Conservation (phyloP, 2,888 invertebrate genomes). For the Xestoiulus laeticollis region DNA sequence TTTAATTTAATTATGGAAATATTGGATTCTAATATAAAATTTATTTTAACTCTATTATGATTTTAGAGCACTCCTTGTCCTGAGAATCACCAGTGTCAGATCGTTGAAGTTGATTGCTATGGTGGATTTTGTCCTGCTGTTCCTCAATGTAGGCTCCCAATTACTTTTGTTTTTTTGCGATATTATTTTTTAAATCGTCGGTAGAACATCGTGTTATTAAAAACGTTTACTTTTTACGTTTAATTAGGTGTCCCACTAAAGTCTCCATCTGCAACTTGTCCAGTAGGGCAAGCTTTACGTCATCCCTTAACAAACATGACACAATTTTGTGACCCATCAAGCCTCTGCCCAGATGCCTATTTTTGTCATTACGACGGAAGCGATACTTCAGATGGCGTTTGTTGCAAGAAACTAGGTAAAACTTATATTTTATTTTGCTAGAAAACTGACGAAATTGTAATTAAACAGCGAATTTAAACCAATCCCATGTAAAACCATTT, state of each 20-base stretch:
- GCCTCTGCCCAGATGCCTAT: slow-evolving; percentile 60
- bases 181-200: not conserved
- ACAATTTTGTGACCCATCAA: slow-evolving; percentile 60
- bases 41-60: slow-evolving; percentile 1
- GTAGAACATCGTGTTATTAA: too few relatives aligned
- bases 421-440: not conserved
- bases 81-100: slow-evolving; percentile 76
- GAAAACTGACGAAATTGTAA: not conserved
- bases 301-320: slow-evolving; percentile 60
- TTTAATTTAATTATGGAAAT: not conserved
- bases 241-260: slow-evolving; percentile 38
- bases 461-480: not conserved
- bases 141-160: slow-evolving; percentile 74
- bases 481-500: not conserved
- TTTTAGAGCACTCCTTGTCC: slow-evolving; percentile 62
- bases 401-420: slow-evolving; percentile 49
- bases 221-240: too few relatives aligned
- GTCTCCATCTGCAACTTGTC: slow-evolving; percentile 57
- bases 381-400: slow-evolving; percentile 62
- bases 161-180: not conserved
- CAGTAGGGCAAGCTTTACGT: slow-evolving; percentile 60
- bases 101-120: slow-evolving; percentile 77
- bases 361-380: slow-evolving; percentile 67
- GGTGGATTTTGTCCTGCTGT: slow-evolving; percentile 87
- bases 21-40: too few relatives aligned